phyloP scores from a whole-genome alignment of 2,888 invertebrate genomes.

The Zonitis immaculata region DNA sequence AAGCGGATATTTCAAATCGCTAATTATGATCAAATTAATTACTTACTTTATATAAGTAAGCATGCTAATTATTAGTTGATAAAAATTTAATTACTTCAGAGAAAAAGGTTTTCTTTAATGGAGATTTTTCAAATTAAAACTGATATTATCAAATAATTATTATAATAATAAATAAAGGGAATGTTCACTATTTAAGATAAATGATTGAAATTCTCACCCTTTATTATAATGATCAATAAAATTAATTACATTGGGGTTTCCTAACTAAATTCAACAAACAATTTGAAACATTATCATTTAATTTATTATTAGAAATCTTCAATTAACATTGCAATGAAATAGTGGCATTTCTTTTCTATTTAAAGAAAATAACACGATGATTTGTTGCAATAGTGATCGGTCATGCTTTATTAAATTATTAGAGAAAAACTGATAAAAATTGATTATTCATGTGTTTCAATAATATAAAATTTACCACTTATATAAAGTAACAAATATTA shows the following conservation, averaged over 20 bases:
- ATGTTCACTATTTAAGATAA: not conserved
- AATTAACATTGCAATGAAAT: too few species aligned
- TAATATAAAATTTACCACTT: not conserved
- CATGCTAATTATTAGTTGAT: too few species aligned
- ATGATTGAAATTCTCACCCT: slow-evolving; percentile 6
- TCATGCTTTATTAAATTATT: not conserved
- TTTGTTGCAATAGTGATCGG: not conserved
- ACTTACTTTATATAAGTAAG: too few species aligned
- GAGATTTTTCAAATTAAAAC: too few species aligned
- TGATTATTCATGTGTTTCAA: slow-evolving; percentile 2
- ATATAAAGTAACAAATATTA: too few species aligned
- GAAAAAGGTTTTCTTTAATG: too few species aligned
- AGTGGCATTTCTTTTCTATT: too few species aligned
- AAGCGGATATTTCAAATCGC: not conserved
- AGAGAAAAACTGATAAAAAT: not conserved
- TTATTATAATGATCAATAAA: slow-evolving; percentile 11
- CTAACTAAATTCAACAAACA: not conserved
- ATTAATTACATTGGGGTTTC: slow-evolving; percentile 16
- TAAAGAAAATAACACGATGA: not conserved
- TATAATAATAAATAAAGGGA: not conserved
- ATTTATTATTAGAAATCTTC: slow-evolving; percentile 8
- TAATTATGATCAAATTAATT: too few species aligned
- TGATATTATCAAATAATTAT: too few species aligned
- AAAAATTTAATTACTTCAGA: too few species aligned
- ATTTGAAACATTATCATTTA: not conserved